Base-by-base conservation (phyloP, 1,140 invertebrate species). In the Tenebrio molitor region DNA sequence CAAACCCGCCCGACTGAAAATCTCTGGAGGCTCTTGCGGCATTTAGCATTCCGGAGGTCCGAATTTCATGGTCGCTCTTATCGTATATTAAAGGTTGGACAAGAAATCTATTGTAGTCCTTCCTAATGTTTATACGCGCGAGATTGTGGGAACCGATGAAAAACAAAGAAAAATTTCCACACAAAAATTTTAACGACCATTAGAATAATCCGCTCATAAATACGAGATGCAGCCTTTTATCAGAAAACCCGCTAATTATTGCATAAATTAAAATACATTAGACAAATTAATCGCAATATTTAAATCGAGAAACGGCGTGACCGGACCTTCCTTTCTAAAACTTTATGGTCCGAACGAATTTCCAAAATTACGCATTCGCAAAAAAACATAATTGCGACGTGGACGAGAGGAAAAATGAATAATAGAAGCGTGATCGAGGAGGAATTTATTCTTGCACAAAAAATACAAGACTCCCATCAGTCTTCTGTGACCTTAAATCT, bases 221-320 rank as follows among this genome's bases (percentile, higher is more conserved):
- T 33, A 5, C 29, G 29, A 33, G 29, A 33, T 33, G 29, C 29
- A 33, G 10, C 29, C 4, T 33, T 33, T 33, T 33, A 33, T 33
- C 29, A n/a, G 29, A 5, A 33, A 16, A 46, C 44, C 19, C n/a
- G 44, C 16, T 17, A 46, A 46, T 46, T 25, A 53, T 53, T 53
- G 21, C 50, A 58, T 58, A 58, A 58, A 58, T 58, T 58, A 58
- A 21, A 58, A 58, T 33, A 14, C 10, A 21, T 53, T 53, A 53
- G 7, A 58, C 29, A 29, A 58, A 29, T 29, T 39, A 15, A 34
- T 58, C 15, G n/a, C 19, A 14, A 29, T 58, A 58, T 50, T 50
- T 21, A 50, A 50, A 50, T 50, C 7, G n/a, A n/a, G n/a, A 50
- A 12, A 17, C 44, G n/a, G n/a, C 15, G 15, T 15, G 42, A 7